Evolutionary conservation across 2,113 vertebrate species (phyloP), one percentile per base, ranked within the genome.

Genomic region (Nerophis ophidion): DNA sequence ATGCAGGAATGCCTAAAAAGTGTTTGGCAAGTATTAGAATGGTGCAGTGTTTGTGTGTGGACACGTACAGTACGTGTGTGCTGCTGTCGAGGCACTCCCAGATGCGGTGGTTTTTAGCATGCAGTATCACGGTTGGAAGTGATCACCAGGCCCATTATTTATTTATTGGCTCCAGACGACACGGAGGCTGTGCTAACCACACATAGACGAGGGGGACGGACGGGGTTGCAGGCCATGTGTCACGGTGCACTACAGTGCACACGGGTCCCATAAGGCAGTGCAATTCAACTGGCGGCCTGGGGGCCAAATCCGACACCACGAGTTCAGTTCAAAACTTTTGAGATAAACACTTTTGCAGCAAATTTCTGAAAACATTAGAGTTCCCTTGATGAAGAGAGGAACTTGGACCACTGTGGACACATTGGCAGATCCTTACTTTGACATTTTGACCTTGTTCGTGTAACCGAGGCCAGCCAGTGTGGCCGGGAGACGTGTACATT

Each of bases 141-240:
- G 82, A 88, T 86, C 78, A 80, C 80, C 60, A 10, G 76, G 71
- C 76, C 81, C 80, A 86, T 87, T 88, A 87, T 86, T 86, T 86
- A 88, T 88, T 87, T 84, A 88, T 88, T 83, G 84, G 66, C 80
- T 83, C 70, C 80, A 83, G 82, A 80, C 80, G 87, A 87, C 85
- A 83, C 81, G 84, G 81, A 87, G 87, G 84, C 85, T 80, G 74
- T 81, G 82, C 82, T 83, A 72, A 86, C 83, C 80, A 69, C 81
- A 84, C 68, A 33, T 75, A 77, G 77, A 79, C 71, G 68, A 74
- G 81, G 76, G 77, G 60, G 68, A 70, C 54, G 16, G n/a, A 8
- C 33, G 34, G 14, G 33, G 5, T 26, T 42, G 51, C 51, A 35
- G 33, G 61, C n/a, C 44, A 48, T 44, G 26, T 64, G 75, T 76